Percentiles rank a stretch among this genome's conserved stretches.
phyloP scores from a whole-genome alignment of 1,140 invertebrate species.

The Akabosia matsudoensis region DNA sequence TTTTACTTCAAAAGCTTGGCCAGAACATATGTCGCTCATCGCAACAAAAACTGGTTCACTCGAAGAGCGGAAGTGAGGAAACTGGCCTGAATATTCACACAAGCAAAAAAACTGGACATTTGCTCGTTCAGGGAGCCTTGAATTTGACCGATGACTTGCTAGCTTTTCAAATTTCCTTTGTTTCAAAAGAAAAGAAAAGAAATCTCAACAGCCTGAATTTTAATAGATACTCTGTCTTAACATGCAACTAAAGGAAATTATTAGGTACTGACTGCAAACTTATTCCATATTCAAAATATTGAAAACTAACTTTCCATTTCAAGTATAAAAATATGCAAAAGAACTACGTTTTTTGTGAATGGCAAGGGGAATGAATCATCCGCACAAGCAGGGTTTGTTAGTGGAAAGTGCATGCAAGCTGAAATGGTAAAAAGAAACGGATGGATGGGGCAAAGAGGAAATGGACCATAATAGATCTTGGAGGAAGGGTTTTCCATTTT shows the following conservation, averaged over 20 bases:
- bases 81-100: neutral
- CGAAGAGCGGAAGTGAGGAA: neutral
- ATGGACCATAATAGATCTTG: neutral
- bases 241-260: too few relatives aligned
- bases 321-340: slow-evolving; percentile 4
- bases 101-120: neutral
- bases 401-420: neutral
- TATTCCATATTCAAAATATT: too few relatives aligned
- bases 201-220: neutral
- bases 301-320: too few relatives aligned
- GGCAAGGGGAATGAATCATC: neutral
- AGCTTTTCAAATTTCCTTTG: neutral
- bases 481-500: neutral
- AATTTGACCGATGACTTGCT: slow-evolving; percentile 19
- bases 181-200: neutral
- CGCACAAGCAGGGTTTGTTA: too few relatives aligned
- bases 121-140: slow-evolving; percentile 3
- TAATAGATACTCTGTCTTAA: too few relatives aligned
- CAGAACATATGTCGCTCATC: neutral
- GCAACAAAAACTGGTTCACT: neutral
- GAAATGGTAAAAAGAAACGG: neutral
- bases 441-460: slow-evolving; percentile 20
- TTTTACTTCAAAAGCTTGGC: slow-evolving; percentile 3
- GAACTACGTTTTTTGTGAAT: neutral
- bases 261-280: too few relatives aligned